These are phyloP conservation scores for Zoanthus sociatus DNA, from an alignment of 92 coral and sea anemone species.

Conservation along the genomic window DNA sequence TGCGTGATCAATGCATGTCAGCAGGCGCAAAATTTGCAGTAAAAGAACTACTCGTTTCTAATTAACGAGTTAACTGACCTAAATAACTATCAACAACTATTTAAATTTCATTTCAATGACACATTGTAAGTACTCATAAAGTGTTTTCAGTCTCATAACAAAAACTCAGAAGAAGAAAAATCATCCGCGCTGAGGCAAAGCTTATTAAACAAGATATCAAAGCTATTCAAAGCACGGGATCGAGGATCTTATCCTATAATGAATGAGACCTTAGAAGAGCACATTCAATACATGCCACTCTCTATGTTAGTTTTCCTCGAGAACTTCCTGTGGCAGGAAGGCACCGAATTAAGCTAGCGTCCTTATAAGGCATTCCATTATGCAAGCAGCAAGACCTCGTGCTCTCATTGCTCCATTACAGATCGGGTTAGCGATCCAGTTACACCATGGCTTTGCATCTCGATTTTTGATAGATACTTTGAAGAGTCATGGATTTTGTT, in stretches of 20 bases:
- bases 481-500: no score
- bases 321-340: constrained; percentile 18
- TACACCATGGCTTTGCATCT: constrained; percentile 50
- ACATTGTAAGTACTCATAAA: no score
- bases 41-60: no score
- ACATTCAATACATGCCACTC: constrained; percentile 1
- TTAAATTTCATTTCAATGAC: no score
- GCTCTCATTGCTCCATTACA: constrained; percentile 49
- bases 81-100: no score
- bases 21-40: no score
- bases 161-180: neutral
- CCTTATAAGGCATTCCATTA: constrained; percentile 28
- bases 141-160: neutral
- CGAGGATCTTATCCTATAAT: constrained; percentile 13
- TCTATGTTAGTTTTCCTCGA: constrained; percentile 11
- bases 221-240: neutral
- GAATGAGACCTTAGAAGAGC: neutral
- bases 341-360: constrained; percentile 25
- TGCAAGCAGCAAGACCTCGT: constrained; percentile 42
- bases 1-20: no score
- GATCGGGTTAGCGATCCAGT: constrained; percentile 47
- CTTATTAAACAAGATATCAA: constrained; percentile 35
- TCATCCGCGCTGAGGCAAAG: constrained; percentile 50
- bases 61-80: no score
- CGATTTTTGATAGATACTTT: constrained; percentile 44